These are phyloP conservation scores for Amyelois transitella DNA, from an alignment of 1,140 invertebrate genomes.

Conservation along the genomic window DNA sequence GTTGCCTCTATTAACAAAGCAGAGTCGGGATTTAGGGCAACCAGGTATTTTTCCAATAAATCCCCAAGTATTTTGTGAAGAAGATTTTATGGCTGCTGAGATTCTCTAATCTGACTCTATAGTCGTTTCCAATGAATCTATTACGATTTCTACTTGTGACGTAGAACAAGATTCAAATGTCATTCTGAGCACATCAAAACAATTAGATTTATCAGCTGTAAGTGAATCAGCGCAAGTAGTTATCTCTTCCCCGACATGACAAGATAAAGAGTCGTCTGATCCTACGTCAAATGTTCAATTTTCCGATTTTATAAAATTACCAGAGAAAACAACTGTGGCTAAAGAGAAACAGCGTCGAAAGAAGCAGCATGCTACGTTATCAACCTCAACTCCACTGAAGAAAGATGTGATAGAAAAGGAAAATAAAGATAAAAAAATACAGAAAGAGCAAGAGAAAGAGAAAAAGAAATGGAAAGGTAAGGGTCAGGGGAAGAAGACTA, in stretches of 20 bases:
- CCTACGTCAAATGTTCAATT: neutral
- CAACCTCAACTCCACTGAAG: neutral
- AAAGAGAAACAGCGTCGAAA: neutral
- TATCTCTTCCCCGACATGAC: too few species aligned
- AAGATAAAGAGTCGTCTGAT: neutral
- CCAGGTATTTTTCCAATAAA: constrained; percentile 1
- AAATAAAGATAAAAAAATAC: neutral
- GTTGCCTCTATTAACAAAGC: neutral
- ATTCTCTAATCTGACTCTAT: too few species aligned
- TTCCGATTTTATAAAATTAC: neutral
- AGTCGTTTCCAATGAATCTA: neutral
- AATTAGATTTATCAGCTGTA: neutral
- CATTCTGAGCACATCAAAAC: neutral
- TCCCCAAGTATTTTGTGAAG: neutral
- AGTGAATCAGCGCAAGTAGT: neutral
- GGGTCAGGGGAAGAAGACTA: neutral
- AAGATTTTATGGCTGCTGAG: neutral
- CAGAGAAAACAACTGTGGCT: neutral
- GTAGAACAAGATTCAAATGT: neutral
- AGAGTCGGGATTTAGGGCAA: neutral
- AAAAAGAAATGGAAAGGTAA: neutral
- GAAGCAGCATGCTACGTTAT: neutral
- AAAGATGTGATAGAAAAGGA: neutral
- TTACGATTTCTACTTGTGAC: neutral
- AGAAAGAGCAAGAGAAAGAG: neutral